A percentile compares a stretch with the other conserved stretches of the same genome.
These are phyloP conservation scores for Cotesia chilonis DNA, from an alignment of 1,140 invertebrate genomes.

Conservation along the genomic window DNA sequence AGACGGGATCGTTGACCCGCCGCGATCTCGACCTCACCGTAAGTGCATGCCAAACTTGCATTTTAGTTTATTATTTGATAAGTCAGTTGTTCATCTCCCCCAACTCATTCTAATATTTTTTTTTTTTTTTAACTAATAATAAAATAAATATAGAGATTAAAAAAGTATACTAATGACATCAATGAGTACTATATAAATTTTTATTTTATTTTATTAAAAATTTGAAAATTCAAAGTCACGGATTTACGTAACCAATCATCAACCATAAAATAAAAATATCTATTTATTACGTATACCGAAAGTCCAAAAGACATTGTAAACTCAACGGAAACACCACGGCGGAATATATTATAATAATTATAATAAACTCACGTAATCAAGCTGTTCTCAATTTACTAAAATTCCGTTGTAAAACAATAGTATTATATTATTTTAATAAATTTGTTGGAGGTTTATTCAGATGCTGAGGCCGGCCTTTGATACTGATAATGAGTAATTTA, in stretches of 20 bases:
- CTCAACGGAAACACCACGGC: slow-evolving; percentile 33
- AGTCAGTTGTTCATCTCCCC: slow-evolving; percentile 35
- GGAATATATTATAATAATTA: slow-evolving; percentile 38
- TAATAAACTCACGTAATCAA: slow-evolving; percentile 34
- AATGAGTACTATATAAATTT: not conserved
- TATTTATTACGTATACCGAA: slow-evolving; percentile 4
- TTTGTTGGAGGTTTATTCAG: not conserved
- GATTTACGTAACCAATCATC: slow-evolving; percentile 26
- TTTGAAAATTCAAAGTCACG: slow-evolving; percentile 7
- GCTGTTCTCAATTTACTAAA: slow-evolving; percentile 37
- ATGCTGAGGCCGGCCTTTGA: not conserved
- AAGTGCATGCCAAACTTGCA: slow-evolving; percentile 59
- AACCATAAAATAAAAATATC: no score
- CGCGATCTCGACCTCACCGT: slow-evolving; percentile 60
- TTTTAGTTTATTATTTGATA: slow-evolving; percentile 59
- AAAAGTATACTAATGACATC: no score
- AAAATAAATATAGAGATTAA: not conserved
- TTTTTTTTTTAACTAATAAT: not conserved
- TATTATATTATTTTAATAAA: not conserved
- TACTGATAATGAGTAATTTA: slow-evolving; percentile 4
- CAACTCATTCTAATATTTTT: not conserved
- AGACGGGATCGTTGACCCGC: slow-evolving; percentile 65
- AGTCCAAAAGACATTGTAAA: slow-evolving; percentile 29
- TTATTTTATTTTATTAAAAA: not conserved
- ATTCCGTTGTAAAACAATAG: slow-evolving; percentile 27